phyloP scores from a whole-genome alignment of 2,797 vertebrate species.

The Hafferia zeledoni region DNA sequence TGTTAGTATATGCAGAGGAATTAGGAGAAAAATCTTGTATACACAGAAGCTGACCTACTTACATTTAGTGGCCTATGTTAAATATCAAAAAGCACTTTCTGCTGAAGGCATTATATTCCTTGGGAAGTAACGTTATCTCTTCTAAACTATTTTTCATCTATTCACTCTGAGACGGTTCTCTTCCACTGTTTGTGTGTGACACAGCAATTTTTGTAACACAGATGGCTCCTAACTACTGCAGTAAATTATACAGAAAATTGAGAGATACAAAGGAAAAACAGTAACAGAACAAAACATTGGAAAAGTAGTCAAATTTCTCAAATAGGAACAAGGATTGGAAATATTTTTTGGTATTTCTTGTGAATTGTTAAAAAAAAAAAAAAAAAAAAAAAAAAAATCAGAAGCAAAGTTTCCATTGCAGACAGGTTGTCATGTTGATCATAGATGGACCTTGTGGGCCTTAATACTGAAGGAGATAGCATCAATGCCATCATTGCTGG shows the following conservation, averaged over 20 bases:
- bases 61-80: neutral
- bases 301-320: neutral
- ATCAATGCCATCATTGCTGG: neutral
- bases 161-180: neutral
- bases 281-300: neutral
- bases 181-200: neutral
- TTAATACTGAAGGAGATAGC: neutral
- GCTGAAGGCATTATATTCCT: neutral
- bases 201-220: neutral
- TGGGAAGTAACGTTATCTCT: neutral
- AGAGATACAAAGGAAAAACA: neutral
- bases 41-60: conserved; percentile 22
- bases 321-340: neutral
- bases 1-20: neutral
- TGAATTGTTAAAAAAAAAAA: neutral
- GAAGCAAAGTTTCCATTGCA: neutral
- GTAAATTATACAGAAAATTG: neutral
- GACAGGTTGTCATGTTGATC: neutral
- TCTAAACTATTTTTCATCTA: neutral
- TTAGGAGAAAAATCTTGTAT: conserved; percentile 8
- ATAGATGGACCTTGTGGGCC: neutral
- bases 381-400: neutral
- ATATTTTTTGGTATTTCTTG: neutral
- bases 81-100: neutral
- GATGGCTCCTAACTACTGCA: neutral